Evolutionary conservation across 92 coral and sea anemone species (phyloP), one percentile per base, ranked within the genome.

Genomic region (Paragorgia papillata): DNA sequence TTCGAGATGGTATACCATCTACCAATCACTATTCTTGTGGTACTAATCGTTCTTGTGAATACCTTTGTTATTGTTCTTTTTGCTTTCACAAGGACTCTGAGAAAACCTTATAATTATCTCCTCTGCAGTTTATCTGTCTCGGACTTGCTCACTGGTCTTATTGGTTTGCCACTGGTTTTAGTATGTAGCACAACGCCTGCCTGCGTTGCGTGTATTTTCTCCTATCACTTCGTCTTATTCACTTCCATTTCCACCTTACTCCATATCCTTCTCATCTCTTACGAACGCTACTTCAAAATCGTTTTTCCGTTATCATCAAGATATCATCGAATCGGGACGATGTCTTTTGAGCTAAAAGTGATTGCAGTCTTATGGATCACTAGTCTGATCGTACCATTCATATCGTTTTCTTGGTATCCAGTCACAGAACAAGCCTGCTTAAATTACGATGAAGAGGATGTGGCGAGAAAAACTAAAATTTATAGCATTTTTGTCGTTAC

Each of bases 241-340:
- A 86, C 90, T 2, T 84, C 89, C 33, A 84, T 87, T 20, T 92
- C 96, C 0, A 73, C 97, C n/a, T 88, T 92, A 7, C 88, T 90
- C 24, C 97, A 92, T 43, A 84, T 92, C 24, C 55, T 90, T 44
- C 32, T 84, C 33, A 85, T 92, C 33, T 86, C 96, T 6, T 73
- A 82, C 25, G 97, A 92, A 56, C 92, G 97, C 18, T 92, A 90
- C 69, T 63, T 81, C n/a, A 87, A 89, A 33, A 92, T 92, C 25
- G 90, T 92, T 18, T 57, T 83, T 44, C 37, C 88, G 6, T 43
- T 87, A 15, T 61, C 51, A 54, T 54, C 69, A 53, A n/a, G n/a
- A n/a, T n/a, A n/a, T n/a, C 58, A 57, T 12, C 32, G 62, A 19
- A 53, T 84, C 18, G 88, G 76, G 2, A 74, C 69, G 1, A 59